Percentiles rank a stretch among this genome's conserved stretches.
phyloP scores from a whole-genome alignment of 37 sponge, comb jelly and placozoan genomes.

The Beroe forskalii region DNA sequence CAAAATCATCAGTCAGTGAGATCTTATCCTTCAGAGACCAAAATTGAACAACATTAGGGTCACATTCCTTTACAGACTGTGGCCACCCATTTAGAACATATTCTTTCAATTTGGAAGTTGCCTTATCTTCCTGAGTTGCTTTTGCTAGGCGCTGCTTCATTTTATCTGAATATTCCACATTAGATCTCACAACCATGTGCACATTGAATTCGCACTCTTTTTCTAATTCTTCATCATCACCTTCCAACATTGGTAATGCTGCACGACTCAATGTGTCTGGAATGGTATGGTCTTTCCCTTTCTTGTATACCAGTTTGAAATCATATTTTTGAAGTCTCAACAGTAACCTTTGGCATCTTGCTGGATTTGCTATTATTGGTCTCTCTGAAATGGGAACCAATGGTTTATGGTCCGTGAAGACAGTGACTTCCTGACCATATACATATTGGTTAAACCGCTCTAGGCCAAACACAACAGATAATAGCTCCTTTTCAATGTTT shows the following conservation, averaged over 20 bases:
- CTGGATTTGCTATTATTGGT: not conserved
- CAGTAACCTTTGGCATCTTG: not conserved
- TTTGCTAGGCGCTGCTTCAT: not conserved
- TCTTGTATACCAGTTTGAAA: not conserved
- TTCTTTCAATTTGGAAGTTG: not conserved
- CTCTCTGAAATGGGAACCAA: not conserved
- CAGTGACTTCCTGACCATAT: not conserved
- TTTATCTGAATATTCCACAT: not conserved
- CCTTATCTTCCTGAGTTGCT: not conserved
- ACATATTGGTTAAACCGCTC: too few relatives aligned
- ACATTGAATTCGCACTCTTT: not conserved
- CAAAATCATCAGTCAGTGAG: not conserved
- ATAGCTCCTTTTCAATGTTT: conserved; percentile 59
- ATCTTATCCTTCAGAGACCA: too few relatives aligned
- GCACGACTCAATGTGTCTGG: not conserved
- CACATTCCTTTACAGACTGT: not conserved
- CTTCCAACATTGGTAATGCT: not conserved
- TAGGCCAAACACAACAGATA: conserved; percentile 62
- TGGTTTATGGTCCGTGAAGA: not conserved
- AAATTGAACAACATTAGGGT: too few relatives aligned
- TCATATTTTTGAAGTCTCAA: not conserved
- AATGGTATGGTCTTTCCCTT: not conserved
- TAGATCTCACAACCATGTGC: not conserved
- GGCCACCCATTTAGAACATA: not conserved
- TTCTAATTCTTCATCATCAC: not conserved